Evolutionary conservation across 2,888 invertebrate genomes (phyloP), one percentile per base, ranked within the genome.

Genomic region (Erebia aethiops): DNA sequence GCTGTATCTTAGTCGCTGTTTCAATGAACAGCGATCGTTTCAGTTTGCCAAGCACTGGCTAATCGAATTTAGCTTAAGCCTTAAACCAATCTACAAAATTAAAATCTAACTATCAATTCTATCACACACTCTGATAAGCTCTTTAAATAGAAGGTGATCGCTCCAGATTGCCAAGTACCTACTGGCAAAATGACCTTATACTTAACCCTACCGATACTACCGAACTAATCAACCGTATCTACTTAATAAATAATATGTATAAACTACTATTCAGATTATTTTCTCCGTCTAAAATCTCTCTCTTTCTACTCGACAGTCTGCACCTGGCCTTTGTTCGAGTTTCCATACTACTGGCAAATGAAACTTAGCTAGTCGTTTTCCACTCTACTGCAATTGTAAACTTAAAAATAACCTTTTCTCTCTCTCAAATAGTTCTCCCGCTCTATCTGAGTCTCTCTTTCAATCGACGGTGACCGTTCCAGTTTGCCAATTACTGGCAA

Each of bases 401-500:
- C 35, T 58, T 26, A 46, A 51, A 49, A 49, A 71, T 75, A 82
- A 92, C 92, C 89, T 89, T 81, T 86, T 41, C 90, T 81, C 26
- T 91, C 90, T 54, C 81, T 87, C 79, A 83, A 63, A 76, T 86
- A 90, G 63, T 86, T 90, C 5, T 90, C 89, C 71, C 90, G 81
- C 67, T 92, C 92, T 2, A 90, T 89, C 76, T 85, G 79, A 1
- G 80, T 81, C 1, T 83, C 85, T 71, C 88, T 81, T 71, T 92
- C 92, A 0, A 87, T 78, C 0, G 92, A 92, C 0, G 88, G 87
- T 0, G 91, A 88, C 1, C 91, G 75, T 35, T 85, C 78, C 0
- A 92, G 82, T 70, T 80, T 81, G 9, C 86, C 88, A 0, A 91
- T 26, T 0, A 84, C 54, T 0, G 92, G 90, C 77, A 80, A 74